These are phyloP conservation scores for Microplitis mediator DNA, from an alignment of 1,140 invertebrate species.

Conservation along the genomic window DNA sequence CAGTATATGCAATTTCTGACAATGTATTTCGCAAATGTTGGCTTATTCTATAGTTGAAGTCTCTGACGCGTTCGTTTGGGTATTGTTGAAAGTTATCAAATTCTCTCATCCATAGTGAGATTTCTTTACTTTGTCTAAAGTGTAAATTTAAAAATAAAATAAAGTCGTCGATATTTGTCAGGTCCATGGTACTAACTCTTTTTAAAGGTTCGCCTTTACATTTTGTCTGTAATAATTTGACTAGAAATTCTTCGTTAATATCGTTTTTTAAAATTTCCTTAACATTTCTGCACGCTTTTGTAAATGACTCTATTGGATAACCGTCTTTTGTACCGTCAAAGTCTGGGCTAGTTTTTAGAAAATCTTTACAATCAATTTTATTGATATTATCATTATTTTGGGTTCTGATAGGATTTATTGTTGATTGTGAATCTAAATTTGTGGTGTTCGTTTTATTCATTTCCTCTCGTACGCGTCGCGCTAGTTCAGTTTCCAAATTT, in stretches of 20 bases:
- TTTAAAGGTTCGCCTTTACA: constrained; percentile 4
- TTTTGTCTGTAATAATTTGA: background rate
- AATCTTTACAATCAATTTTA: no score
- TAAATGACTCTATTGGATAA: no score
- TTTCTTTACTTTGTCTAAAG: background rate
- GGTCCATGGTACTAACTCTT: background rate
- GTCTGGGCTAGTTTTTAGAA: no score
- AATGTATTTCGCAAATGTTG: background rate
- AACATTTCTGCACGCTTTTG: no score
- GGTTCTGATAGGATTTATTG: no score
- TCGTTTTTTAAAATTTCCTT: no score
- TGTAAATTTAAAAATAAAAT: background rate
- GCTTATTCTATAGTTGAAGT: background rate
- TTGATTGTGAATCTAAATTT: no score
- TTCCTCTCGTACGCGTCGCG: no score
- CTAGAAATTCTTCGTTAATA: background rate
- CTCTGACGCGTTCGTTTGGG: background rate
- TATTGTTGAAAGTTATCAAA: background rate
- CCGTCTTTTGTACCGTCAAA: no score
- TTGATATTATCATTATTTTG: no score
- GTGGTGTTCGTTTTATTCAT: no score
- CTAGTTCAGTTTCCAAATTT: no score
- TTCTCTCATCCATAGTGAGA: background rate
- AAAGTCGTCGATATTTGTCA: background rate
- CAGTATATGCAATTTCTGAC: background rate